Percentiles rank a stretch among this genome's conserved stretches.
Conservation (phyloP, 2,888 invertebrate species). For the Tenthredo distinguenda region DNA sequence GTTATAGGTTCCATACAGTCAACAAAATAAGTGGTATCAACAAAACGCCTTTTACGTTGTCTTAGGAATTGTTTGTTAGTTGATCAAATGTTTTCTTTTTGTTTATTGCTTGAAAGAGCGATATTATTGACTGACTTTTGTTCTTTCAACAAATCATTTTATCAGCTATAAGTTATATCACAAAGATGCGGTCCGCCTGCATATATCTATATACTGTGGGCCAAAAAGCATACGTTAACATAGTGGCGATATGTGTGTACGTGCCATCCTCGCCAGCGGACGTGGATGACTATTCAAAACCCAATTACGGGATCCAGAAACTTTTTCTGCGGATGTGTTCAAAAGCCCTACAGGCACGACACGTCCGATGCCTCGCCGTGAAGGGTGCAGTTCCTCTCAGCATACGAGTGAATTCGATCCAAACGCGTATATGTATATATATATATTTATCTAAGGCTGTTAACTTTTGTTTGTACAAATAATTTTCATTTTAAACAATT, state of each 20-base stretch:
- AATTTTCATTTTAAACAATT: neutral
- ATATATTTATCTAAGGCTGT: neutral
- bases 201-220: neutral
- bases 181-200: neutral
- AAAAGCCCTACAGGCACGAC: conserved; percentile 13
- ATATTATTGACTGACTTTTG: neutral
- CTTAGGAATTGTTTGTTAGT: neutral
- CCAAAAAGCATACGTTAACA: neutral
- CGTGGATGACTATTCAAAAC: conserved; percentile 5
- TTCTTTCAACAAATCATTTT: neutral
- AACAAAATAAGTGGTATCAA: neutral
- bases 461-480: neutral
- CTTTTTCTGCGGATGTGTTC: neutral
- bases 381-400: neutral
- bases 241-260: neutral
- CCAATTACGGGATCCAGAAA: conserved; percentile 6
- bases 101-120: neutral
- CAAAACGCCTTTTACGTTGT: neutral
- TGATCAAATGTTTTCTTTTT: neutral
- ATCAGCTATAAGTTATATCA: neutral
- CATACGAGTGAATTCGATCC: neutral
- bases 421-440: neutral
- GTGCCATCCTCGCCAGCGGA: neutral
- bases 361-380: neutral
- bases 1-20: neutral